Percentiles rank a stretch among this genome's conserved stretches.
phyloP scores from a whole-genome alignment of 1,140 invertebrate species.

The Parapsyche elsis region DNA sequence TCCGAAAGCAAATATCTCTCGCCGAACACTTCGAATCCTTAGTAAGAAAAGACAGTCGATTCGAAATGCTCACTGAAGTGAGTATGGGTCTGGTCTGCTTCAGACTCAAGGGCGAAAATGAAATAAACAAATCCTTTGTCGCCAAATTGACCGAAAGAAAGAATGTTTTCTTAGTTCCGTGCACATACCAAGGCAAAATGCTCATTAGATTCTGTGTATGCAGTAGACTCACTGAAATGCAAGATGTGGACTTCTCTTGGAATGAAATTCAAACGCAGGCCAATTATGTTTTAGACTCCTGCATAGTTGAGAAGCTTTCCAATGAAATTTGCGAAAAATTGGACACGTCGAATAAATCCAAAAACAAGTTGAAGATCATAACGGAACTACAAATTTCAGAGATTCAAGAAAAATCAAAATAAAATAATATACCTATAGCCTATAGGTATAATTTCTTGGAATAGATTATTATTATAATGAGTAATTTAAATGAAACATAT shows the following conservation, averaged over 20 bases:
- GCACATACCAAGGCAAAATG: slow-evolving; percentile 84
- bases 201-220: slow-evolving; percentile 94
- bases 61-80: slow-evolving; percentile 89
- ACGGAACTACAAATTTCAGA: not conserved
- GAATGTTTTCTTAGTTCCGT: slow-evolving; percentile 94
- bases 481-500: no score
- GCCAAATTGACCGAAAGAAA: slow-evolving; percentile 91
- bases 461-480: no score
- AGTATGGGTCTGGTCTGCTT: slow-evolving; percentile 94
- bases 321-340: slow-evolving; percentile 44
- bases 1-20: slow-evolving; percentile 80
- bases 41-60: slow-evolving; percentile 77
- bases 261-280: slow-evolving; percentile 69
- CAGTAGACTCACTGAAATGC: slow-evolving; percentile 82
- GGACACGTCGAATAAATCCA: slow-evolving; percentile 42
- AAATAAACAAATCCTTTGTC: slow-evolving; percentile 83
- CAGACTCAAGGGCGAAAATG: slow-evolving; percentile 87
- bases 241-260: slow-evolving; percentile 89
- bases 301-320: slow-evolving; percentile 11
- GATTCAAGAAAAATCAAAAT: slow-evolving; percentile 45
- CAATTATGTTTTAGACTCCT: slow-evolving; percentile 35
- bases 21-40: slow-evolving; percentile 87
- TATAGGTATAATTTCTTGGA: no score
- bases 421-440: no score
- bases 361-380: slow-evolving; percentile 41